Base-by-base conservation (phyloP, 2,797 vertebrate genomes). In the Poeciliopsis presidionis region DNA sequence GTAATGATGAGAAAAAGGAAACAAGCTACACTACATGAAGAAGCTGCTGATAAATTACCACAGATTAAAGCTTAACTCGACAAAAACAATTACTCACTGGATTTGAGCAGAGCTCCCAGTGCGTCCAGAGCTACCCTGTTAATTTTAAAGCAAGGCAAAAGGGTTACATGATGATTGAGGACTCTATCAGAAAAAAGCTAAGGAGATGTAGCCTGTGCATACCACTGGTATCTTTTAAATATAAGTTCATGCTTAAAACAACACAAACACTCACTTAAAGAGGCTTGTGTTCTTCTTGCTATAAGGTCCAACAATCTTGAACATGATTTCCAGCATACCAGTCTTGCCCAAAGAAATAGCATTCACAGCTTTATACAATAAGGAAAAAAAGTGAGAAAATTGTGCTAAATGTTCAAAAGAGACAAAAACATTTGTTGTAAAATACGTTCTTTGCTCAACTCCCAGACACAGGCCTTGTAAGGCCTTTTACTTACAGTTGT, bases 71-170 rank as follows among this genome's bases (percentile, higher is more conserved):
- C 30, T 84, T 74, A 84, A 71, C 36, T 61, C 22, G 55, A 84
- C 20, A 76, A 83, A 77, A 45, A 28, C 76, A 86, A 81, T 90
- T 85, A 98, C 98, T 98, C 96, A 99, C 98, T 99, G 93, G 97
- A 99, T 96, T 98, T 99, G 91, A 99, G 96, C 93, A 99, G 96
- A 70, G 97, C 97, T 95, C 97, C 96, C 91, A 99, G 96, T 83
- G 98, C 97, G 87, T 99, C 98, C 96, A 99, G 96, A 92, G 97
- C 95, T 90, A 99, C 97, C 94, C 98, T 99, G 96, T 95, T 93
- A 94, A 95, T 87, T 94, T 84, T 95, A 91, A 90, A 93, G 95
- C 88, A 88, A 83, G 49, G 77, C 47, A 86, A 73, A 88, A 43
- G 25, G 72, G 73, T 87, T 81, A 85, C 74, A 83, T 63, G 55